These are phyloP conservation scores for Pelecanus crispus DNA, from an alignment of 2,113 vertebrate species.

Conservation along the genomic window DNA sequence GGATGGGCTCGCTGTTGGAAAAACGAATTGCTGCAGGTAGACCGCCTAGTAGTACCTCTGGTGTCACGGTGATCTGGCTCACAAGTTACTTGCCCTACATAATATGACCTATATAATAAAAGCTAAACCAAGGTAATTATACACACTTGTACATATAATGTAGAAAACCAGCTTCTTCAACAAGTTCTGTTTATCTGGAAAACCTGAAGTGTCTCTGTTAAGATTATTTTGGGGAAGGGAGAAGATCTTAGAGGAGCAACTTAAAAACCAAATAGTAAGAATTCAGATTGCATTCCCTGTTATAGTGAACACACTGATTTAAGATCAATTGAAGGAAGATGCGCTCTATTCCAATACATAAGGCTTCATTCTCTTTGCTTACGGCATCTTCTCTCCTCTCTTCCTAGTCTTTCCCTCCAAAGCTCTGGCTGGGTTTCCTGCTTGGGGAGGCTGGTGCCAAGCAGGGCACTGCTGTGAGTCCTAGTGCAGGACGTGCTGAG, in stretches of 20 bases:
- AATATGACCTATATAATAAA: slow-evolving; percentile 11
- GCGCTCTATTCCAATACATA: background rate
- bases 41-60: background rate
- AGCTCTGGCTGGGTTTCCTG: background rate
- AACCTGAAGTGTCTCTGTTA: background rate
- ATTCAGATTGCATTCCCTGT: background rate
- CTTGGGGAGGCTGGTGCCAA: background rate
- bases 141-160: background rate
- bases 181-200: background rate
- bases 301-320: accelerated
- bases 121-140: background rate
- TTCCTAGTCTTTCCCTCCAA: background rate
- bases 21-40: background rate
- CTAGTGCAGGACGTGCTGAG: background rate
- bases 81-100: slow-evolving; percentile 12
- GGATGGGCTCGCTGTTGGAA: background rate
- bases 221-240: background rate
- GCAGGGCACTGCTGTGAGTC: background rate
- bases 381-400: background rate
- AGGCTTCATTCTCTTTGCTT: background rate
- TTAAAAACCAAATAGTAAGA: background rate
- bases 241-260: background rate
- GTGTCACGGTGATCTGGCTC: background rate
- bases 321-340: background rate
- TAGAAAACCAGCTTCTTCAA: background rate